Evolutionary conservation across 2,888 invertebrate genomes (phyloP).

Genomic region (Phortica okadai): DNA sequence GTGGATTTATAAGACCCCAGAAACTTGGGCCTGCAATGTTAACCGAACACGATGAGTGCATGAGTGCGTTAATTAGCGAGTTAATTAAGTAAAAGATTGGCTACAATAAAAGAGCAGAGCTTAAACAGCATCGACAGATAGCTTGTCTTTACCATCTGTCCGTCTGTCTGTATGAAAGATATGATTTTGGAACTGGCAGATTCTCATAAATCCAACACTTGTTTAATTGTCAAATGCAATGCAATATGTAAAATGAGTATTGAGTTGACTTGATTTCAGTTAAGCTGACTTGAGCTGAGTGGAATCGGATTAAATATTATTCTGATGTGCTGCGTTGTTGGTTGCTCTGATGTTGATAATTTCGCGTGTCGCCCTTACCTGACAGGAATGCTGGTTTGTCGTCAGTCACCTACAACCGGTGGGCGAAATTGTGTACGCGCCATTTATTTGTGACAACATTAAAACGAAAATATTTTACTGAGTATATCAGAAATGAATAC

Average conservation of each 20-base stretch:
- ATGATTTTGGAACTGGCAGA: too few species aligned
- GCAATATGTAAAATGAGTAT: neutral
- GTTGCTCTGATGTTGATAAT: neutral
- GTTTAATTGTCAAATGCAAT: too few species aligned
- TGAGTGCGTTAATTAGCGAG: too few species aligned
- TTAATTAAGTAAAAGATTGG: neutral
- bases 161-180: neutral
- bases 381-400: neutral
- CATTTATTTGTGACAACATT: constrained; percentile 15
- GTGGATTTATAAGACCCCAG: constrained; percentile 98
- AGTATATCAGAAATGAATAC: constrained; percentile 18
- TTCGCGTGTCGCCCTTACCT: neutral
- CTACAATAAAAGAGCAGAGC: neutral
- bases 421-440: neutral
- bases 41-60: neutral
- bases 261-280: neutral
- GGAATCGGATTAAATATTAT: neutral
- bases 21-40: constrained; percentile 90
- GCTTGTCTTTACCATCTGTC: neutral
- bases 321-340: neutral
- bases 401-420: neutral
- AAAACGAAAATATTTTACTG: constrained; percentile 26
- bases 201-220: too few species aligned
- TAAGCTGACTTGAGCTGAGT: neutral
- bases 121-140: neutral